Conservation (phyloP, 1,140 invertebrate species). For the Sogatella furcifera region DNA sequence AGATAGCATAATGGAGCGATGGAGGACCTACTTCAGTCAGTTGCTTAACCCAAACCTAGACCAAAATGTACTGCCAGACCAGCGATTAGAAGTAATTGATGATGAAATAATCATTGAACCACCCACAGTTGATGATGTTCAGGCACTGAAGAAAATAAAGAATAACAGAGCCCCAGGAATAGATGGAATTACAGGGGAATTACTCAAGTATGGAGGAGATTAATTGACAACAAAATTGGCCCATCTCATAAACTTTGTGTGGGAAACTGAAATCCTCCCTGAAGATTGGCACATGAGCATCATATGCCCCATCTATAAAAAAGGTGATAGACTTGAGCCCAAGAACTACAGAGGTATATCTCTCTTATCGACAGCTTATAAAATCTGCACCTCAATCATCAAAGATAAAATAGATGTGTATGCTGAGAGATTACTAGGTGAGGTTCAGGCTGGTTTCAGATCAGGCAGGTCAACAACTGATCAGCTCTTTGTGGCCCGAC, state of each 20-base stretch:
- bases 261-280: constrained; percentile 1
- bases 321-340: not conserved
- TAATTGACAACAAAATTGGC: not conserved
- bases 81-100: too few relatives aligned
- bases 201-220: constrained; percentile 1
- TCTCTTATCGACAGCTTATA: not conserved
- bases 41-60: not conserved
- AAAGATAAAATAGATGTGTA: not conserved
- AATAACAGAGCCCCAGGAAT: not conserved
- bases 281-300: constrained; percentile 6
- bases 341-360: constrained; percentile 3
- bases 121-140: too few relatives aligned
- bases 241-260: not conserved
- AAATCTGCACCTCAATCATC: not conserved
- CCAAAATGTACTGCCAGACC: not conserved
- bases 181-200: not conserved
- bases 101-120: not conserved
- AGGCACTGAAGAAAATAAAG: too few relatives aligned
- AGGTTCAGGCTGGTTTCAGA: constrained; percentile 9
- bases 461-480: constrained; percentile 5
- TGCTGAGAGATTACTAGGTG: constrained; percentile 8
- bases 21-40: constrained; percentile 9
- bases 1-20: not conserved
- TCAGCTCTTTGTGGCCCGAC: constrained; percentile 5
- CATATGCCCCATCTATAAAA: constrained; percentile 7